Percentiles rank a stretch among this genome's conserved stretches.
Conservation (phyloP, 2,113 vertebrate genomes). For the Anolis sagrei region DNA sequence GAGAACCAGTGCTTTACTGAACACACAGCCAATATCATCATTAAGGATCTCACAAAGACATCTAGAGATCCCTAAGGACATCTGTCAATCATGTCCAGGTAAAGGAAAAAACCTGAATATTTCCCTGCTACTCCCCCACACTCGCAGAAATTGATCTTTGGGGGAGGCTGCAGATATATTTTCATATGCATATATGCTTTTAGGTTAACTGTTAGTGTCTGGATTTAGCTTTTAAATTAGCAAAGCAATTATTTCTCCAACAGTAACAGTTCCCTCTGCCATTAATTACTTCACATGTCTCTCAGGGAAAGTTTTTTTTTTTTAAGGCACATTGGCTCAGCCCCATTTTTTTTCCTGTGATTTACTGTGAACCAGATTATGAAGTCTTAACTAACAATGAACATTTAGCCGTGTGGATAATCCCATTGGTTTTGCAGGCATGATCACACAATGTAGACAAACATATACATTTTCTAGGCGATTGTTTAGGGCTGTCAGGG, state of each 20-base stretch:
- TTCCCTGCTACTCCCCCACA: too few relatives aligned
- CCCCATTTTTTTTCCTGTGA: neutral
- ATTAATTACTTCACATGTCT: slow-evolving; percentile 17
- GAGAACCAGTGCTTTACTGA: too few relatives aligned
- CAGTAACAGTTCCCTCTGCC: neutral
- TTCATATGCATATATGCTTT: neutral
- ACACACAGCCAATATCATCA: too few relatives aligned
- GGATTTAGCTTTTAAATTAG: neutral
- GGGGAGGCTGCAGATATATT: neutral
- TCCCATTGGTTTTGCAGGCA: neutral
- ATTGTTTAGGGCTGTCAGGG: neutral
- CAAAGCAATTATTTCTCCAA: neutral
- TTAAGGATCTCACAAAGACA: too few relatives aligned
- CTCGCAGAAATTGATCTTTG: too few relatives aligned
- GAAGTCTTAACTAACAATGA: neutral
- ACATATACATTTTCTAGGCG: neutral
- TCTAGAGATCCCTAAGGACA: too few relatives aligned
- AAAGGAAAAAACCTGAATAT: too few relatives aligned
- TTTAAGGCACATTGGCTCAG: neutral
- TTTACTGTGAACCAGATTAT: neutral
- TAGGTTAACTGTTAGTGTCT: neutral
- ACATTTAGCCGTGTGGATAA: slow-evolving; percentile 1
- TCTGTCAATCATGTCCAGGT: too few relatives aligned
- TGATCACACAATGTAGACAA: neutral
- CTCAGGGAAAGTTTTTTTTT: neutral